Evolutionary conservation across 1,140 invertebrate genomes (phyloP), one percentile per base, ranked within the genome.

Genomic region (Lethrus apterus): DNA sequence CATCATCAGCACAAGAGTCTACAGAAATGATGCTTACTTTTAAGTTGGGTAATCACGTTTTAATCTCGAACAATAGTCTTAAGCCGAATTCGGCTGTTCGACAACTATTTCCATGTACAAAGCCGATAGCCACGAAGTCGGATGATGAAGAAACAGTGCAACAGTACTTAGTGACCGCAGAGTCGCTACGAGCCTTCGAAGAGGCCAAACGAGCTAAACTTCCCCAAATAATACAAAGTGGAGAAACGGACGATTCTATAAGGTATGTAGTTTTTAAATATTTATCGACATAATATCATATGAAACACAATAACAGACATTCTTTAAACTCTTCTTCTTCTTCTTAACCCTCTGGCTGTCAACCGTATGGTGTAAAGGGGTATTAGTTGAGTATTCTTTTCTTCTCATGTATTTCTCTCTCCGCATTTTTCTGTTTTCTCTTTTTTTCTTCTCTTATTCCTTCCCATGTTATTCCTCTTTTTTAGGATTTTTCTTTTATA

Each of bases 1-100:
- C 40, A 15, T 51, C 52, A 14, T 30, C 48, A 7, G 56, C 63
- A 2, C 60, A 63, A 1, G 70, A 72, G 34, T 51, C 63, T 1
- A 63, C 67, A 18, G 76, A 77, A 49, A 63, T 77, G 54, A 74
- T 72, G 14, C 59, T 79, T 14, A 72, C 75, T 4, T 77, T 81
- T 50, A 78, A 77, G 56, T 60, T 79, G 2, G 76, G 75, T 30
- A 74, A 73, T 50, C 72, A 75, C 23, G 62, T 70, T 3, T 63
- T 74, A 7, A 67, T 78, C n/a, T 71, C 71, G 4, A 70, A 73
- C 31, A 79, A 79, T 50, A 79, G 75, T 49, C 55, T 76, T 5
- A 77, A 77, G 51, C 79, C 81, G 3, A 85, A 85, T 59, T 85
- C 81, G 7, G 83, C 83, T 5, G 80, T 85, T 8, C 70, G 83